phyloP scores from a whole-genome alignment of 2,888 invertebrate species.

The Incurvaria masculella region DNA sequence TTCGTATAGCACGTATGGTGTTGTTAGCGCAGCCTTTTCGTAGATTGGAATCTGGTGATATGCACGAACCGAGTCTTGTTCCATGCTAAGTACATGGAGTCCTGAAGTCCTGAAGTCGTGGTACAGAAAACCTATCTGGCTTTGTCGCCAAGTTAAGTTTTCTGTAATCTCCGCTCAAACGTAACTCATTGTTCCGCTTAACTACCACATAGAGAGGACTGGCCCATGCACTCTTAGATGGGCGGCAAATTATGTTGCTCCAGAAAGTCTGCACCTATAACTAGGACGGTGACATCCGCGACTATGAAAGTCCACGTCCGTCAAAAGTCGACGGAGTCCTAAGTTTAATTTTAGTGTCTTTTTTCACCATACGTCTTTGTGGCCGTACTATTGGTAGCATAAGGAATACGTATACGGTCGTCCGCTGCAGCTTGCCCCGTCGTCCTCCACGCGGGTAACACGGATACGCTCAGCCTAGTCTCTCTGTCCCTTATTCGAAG shows the following conservation, averaged over 20 bases:
- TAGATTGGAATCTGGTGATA: slow-evolving; percentile 27
- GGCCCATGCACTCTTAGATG: slow-evolving; percentile 19
- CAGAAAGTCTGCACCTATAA: no score
- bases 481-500: slow-evolving; percentile 11
- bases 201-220: slow-evolving; percentile 2
- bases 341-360: no score
- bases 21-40: slow-evolving; percentile 24
- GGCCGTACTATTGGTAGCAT: no score
- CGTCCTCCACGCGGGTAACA: no score
- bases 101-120: slow-evolving; percentile 7
- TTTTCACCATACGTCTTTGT: no score
- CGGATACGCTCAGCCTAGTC: slow-evolving; percentile 8
- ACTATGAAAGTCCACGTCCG: no score
- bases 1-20: slow-evolving; percentile 28
- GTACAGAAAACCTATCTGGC: slow-evolving; percentile 4
- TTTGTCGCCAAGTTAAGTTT: neutral
- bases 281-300: no score
- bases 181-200: slow-evolving; percentile 1
- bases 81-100: slow-evolving; percentile 2
- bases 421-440: no score
- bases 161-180: neutral
- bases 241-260: no score
- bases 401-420: no score
- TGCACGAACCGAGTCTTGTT: slow-evolving; percentile 18
- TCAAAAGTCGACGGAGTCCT: no score